These are phyloP conservation scores for Cosmia pyralina DNA, from an alignment of 2,888 invertebrate genomes.

Conservation along the genomic window DNA sequence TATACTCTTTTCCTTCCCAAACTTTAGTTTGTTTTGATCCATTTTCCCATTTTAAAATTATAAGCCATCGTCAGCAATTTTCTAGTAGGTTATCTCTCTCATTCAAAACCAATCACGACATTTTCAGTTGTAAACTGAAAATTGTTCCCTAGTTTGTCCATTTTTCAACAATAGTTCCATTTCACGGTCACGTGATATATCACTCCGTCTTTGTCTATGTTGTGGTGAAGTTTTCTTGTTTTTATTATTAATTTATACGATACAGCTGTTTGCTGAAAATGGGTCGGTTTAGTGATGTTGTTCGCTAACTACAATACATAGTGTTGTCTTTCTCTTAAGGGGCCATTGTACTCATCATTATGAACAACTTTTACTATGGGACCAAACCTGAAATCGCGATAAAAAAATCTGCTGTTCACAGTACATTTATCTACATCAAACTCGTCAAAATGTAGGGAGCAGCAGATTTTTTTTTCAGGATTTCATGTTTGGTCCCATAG, in stretches of 20 bases:
- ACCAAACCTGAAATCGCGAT: no score
- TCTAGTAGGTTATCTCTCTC: not conserved
- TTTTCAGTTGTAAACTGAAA: not conserved
- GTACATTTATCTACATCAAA: no score
- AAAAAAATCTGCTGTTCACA: no score
- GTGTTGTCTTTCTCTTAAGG: no score
- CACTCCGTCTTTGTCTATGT: conserved; percentile 68
- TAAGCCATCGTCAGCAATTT: not conserved
- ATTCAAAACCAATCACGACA: conserved; percentile 14
- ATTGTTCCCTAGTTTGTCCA: conserved; percentile 3
- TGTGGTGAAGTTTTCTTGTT: conserved; percentile 36
- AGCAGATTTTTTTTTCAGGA: no score
- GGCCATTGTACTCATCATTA: no score
- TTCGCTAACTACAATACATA: no score
- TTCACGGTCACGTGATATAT: conserved; percentile 73
- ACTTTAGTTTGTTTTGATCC: not conserved
- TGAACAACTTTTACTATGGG: no score
- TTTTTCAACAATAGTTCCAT: conserved; percentile 53
- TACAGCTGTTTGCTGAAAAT: not conserved
- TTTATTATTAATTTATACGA: conserved; percentile 24
- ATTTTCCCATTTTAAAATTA: not conserved
- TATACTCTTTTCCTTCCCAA: no score
- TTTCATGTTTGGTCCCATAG: no score
- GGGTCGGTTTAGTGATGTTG: no score
- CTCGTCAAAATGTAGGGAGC: no score